phyloP scores from a whole-genome alignment of 2,113 vertebrate species.

The Ictidomys tridecemlineatus region DNA sequence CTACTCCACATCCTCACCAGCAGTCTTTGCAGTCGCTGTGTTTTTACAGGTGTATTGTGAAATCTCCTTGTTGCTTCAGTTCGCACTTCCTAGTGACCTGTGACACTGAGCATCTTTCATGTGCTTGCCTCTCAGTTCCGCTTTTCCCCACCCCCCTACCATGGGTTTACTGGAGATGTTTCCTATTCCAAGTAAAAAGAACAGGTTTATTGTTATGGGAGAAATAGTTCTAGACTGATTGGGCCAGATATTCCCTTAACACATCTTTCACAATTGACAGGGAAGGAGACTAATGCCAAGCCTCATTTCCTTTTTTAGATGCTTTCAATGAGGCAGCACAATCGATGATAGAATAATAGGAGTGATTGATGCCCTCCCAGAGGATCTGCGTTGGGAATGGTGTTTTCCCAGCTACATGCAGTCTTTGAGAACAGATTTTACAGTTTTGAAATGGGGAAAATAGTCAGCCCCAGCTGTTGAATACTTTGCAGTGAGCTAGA shows the following conservation, averaged over 20 bases:
- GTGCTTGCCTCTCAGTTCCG: background rate
- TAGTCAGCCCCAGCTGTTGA: background rate
- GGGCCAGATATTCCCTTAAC: background rate
- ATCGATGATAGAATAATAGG: background rate
- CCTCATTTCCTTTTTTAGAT: background rate
- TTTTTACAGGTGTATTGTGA: too few relatives aligned
- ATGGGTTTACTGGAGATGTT: background rate
- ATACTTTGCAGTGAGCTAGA: background rate
- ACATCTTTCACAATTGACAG: slow-evolving; percentile 9
- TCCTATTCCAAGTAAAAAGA: slow-evolving; percentile 5
- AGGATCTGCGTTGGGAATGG: background rate
- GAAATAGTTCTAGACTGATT: background rate
- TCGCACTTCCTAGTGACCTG: background rate
- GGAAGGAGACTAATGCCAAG: background rate
- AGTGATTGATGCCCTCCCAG: background rate
- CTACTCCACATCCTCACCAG: fast-evolving
- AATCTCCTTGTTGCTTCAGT: background rate
- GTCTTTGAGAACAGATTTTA: background rate
- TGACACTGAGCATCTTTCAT: background rate
- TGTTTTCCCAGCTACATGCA: background rate
- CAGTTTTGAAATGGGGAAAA: background rate
- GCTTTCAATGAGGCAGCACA: background rate
- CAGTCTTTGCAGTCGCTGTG: background rate
- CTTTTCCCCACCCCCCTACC: background rate
- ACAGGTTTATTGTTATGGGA: background rate